Evolutionary conservation across 2,113 vertebrate genomes (phyloP).

Genomic region (human (Homo sapiens)): DNA sequence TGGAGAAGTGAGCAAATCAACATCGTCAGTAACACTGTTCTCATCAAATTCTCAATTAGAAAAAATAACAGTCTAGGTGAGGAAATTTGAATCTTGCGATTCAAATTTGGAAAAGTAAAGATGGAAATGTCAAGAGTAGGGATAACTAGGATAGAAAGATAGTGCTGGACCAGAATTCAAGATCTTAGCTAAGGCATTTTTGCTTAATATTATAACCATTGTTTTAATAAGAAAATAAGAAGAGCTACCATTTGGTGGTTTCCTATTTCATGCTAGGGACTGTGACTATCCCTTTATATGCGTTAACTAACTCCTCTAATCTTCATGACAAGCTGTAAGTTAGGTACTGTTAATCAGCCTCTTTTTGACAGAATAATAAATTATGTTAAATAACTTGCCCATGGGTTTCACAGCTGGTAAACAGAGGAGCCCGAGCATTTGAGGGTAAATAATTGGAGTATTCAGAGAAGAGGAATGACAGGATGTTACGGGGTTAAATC

Average conservation of each 20-base stretch:
- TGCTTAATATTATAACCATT: not conserved
- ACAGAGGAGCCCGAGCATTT: not conserved
- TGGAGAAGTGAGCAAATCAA: not conserved
- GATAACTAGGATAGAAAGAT: not conserved
- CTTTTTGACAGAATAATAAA: not conserved
- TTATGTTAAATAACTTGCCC: not conserved
- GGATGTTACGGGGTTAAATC: not conserved
- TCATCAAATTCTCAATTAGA: not conserved
- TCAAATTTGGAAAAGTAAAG: slow-evolving; percentile 7
- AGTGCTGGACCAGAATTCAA: not conserved
- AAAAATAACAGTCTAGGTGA: not conserved
- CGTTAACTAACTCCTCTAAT: not conserved
- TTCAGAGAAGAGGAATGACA: not conserved
- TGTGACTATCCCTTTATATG: not conserved
- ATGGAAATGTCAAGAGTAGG: not conserved
- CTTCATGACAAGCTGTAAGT: not conserved
- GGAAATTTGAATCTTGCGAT: not conserved
- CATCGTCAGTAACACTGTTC: not conserved
- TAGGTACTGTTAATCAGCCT: not conserved
- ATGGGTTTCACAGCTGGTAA: not conserved
- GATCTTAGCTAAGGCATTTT: not conserved
- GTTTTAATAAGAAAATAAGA: slow-evolving; percentile 1
- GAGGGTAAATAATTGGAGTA: not conserved
- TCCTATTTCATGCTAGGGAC: not conserved
- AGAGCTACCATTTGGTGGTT: not conserved